A percentile compares a stretch with the other conserved stretches of the same genome.
phyloP scores from a whole-genome alignment of 2,888 invertebrate species.

The Pilophorus perplexus region DNA sequence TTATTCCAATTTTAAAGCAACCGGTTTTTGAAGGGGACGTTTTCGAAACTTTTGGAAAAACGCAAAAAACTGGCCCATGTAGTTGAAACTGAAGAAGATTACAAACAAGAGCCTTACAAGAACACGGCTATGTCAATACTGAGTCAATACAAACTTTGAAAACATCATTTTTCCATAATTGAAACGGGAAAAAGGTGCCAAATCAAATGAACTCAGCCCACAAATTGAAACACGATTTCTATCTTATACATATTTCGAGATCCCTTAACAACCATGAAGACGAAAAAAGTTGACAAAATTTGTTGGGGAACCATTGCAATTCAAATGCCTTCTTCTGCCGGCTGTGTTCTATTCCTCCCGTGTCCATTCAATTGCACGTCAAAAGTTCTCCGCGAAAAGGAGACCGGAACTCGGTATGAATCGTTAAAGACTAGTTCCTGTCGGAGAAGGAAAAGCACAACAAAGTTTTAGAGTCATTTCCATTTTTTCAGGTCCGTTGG shows the following conservation, averaged over 20 bases:
- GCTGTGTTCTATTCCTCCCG: not conserved
- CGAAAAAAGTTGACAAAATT: conserved; percentile 11
- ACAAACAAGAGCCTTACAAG: too few relatives aligned
- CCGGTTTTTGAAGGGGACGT: too few relatives aligned
- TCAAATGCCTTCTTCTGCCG: not conserved
- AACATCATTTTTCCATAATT: too few relatives aligned
- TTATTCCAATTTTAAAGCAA: too few relatives aligned
- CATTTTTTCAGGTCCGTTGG: conserved; percentile 14
- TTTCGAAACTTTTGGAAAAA: too few relatives aligned
- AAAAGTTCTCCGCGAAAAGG: conserved; percentile 1
- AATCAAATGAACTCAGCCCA: conserved; percentile 1
- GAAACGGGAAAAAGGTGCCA: not conserved
- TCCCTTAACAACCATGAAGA: not conserved
- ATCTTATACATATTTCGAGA: not conserved
- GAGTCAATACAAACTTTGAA: too few relatives aligned
- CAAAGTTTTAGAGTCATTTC: conserved; percentile 30
- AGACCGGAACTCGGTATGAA: conserved; percentile 10
- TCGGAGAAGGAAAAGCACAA: not conserved
- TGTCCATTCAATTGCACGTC: conserved; percentile 22
- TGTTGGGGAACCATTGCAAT: conserved; percentile 1
- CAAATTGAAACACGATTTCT: not conserved
- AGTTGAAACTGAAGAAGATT: too few relatives aligned
- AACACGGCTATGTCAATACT: too few relatives aligned
- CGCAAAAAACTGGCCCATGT: too few relatives aligned
- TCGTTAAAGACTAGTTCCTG: not conserved